Evolutionary conservation across 2,113 vertebrate species (phyloP), one percentile per base, ranked within the genome.

Genomic region (Camelus dromedarius): DNA sequence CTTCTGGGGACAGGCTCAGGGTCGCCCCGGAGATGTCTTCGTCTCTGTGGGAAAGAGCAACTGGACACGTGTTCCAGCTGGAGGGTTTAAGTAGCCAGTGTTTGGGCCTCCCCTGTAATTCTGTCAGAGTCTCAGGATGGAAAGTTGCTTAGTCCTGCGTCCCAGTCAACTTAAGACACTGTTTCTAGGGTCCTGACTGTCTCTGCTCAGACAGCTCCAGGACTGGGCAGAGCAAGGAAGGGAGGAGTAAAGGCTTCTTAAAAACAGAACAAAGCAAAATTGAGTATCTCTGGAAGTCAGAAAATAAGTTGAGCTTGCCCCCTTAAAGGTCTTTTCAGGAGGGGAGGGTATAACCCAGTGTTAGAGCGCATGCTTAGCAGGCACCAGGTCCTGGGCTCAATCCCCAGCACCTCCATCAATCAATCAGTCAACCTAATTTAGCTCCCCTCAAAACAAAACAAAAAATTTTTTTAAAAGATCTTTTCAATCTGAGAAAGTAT

Each of bases 61-160:
- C 4, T 35, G 73, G 60, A 72, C 50, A 52, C 8, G 10, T 18
- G 5, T 22, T 46, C 30, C 13, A 35, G 70, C 66, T 13, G 15
- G 52, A 26, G 62, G 81, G 80, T 42, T 46, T 48, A 52, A 48
- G 64, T 4, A 30, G n/a, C 15, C 58, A 20, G n/a, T 15, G 69
- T 32, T 0, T 32, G 38, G 1, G 16, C 32, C 28, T 81, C 62
- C n/a, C 4, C 62, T 10, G 4, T 2, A 30, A 26, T 6, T 46
- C 22, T 9, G 16, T 66, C 28, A 46, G 16, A 28, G 22, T 13
- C 84, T 84, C 19, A 56, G 70, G 20, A 77, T 46, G 30, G 58
- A 91, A 52, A 67, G 42, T 3, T 15, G 8, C 54, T 22, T 2
- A 13, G 35, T 64, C 50, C 24, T 28, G 58, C 5, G 4, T 42